Evolutionary conservation across 2,113 vertebrate species (phyloP), one percentile per base, ranked within the genome.

Genomic region (Paratilapia polleni): DNA sequence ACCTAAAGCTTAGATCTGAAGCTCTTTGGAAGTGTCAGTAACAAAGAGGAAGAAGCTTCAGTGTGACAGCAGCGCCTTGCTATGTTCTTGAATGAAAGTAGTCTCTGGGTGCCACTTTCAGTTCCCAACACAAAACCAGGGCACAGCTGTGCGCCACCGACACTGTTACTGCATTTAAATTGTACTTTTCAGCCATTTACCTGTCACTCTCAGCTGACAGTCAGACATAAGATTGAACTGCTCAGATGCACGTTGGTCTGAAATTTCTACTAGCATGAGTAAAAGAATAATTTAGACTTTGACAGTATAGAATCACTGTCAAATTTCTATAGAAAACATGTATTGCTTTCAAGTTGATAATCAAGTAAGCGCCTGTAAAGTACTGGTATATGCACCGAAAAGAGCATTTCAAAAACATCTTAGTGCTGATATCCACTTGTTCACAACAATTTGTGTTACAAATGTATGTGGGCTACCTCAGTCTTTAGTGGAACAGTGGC

Each of bases 201-300:
- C 89, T 81, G 90, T 90, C 91, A 86, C 77, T 86, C 80, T 83
- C 80, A 70, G 81, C 82, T 80, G 92, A 86, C 82, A 82, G 82
- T 31, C 52, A 83, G 68, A 77, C 81, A 20, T 13, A 8, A 75
- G 74, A 58, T 74, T 62, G 63, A 59, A 38, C 54, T 60, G 61
- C 87, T 84, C 28, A 77, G 81, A 83, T 58, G 41, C 77, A 15
- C 22, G 77, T 36, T 15, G 63, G 60, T 57, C 77, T 76, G 36
- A 24, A 31, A 57, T 24, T 38, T 74, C 68, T 77, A 2, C 64
- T 10, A n/a, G 87, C 49, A 26, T n/a, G 49, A 83, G 81, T 61
- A 60, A 28, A 60, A 74, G 80, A 87, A 81, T 59, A 31, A 49
- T 75, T 80, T 63, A 76, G 73, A 87, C 43, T 26, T 52, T 11